A percentile compares a stretch with the other conserved stretches of the same genome.
phyloP scores from a whole-genome alignment of 2,113 vertebrate species.

The Spea bombifrons region DNA sequence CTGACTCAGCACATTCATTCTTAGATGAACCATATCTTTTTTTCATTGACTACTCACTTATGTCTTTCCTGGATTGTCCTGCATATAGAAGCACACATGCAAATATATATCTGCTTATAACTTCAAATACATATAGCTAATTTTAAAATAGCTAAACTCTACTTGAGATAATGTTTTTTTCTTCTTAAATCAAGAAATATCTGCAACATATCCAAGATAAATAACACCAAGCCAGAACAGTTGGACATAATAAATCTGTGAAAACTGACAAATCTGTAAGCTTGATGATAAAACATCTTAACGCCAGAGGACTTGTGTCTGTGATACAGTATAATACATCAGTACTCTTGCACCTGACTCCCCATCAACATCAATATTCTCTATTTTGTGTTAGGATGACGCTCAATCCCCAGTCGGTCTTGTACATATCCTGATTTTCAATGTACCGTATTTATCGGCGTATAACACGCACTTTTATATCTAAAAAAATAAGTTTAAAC shows the following conservation, averaged over 20 bases:
- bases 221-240: background rate
- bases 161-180: background rate
- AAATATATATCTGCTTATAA: background rate
- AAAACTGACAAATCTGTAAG: background rate
- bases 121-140: background rate
- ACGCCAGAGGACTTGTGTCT: background rate
- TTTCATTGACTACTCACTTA: background rate
- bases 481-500: too few relatives aligned
- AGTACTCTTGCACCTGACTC: too few relatives aligned
- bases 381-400: too few relatives aligned
- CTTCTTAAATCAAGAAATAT: background rate
- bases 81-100: background rate
- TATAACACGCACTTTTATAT: too few relatives aligned
- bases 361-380: too few relatives aligned
- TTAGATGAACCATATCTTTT: constrained; percentile 9
- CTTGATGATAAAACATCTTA: background rate
- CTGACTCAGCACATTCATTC: constrained; percentile 28
- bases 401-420: too few relatives aligned
- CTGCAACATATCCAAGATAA: background rate
- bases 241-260: background rate
- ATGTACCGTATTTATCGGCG: too few relatives aligned
- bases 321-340: too few relatives aligned
- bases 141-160: too few relatives aligned
- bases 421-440: too few relatives aligned
- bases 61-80: background rate